Percentiles rank a stretch among this genome's conserved stretches.
Conservation (phyloP, 2,888 invertebrate species). For the Rutpela maculata region DNA sequence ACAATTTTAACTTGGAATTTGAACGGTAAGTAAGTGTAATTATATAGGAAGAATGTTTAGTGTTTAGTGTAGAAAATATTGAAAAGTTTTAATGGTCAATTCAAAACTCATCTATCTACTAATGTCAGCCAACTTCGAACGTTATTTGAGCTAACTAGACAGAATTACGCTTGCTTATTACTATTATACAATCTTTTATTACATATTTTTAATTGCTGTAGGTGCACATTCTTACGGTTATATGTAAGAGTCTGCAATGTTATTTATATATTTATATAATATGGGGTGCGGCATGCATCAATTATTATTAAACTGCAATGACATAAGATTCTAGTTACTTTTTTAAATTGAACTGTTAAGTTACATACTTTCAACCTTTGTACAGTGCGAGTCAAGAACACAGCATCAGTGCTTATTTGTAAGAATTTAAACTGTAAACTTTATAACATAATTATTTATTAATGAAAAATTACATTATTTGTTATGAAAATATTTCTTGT, state of each 20-base stretch:
- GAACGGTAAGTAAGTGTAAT: too few species aligned
- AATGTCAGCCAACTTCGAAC: too few species aligned
- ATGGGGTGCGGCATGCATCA: slow-evolving; percentile 24
- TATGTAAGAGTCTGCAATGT: background rate
- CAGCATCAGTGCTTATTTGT: background rate
- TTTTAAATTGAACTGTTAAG: slow-evolving; percentile 29
- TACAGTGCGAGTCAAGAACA: background rate
- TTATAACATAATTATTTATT: too few species aligned
- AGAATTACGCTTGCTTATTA: background rate
- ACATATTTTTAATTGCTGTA: background rate
- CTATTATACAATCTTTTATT: background rate
- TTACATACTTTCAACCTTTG: background rate
- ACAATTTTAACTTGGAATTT: too few species aligned
- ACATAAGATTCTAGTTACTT: slow-evolving; percentile 38
- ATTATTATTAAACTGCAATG: slow-evolving; percentile 25
- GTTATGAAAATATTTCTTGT: too few species aligned
- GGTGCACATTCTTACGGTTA: background rate
- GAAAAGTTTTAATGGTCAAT: too few species aligned
- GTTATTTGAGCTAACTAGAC: background rate
- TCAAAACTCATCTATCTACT: too few species aligned
- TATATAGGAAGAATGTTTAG: too few species aligned
- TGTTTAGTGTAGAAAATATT: too few species aligned
- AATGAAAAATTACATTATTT: too few species aligned
- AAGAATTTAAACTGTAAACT: too few species aligned
- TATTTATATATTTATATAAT: slow-evolving; percentile 24